These are phyloP conservation scores for Amphiprion clarkii DNA, from an alignment of 2,797 vertebrate genomes.

Conservation along the genomic window DNA sequence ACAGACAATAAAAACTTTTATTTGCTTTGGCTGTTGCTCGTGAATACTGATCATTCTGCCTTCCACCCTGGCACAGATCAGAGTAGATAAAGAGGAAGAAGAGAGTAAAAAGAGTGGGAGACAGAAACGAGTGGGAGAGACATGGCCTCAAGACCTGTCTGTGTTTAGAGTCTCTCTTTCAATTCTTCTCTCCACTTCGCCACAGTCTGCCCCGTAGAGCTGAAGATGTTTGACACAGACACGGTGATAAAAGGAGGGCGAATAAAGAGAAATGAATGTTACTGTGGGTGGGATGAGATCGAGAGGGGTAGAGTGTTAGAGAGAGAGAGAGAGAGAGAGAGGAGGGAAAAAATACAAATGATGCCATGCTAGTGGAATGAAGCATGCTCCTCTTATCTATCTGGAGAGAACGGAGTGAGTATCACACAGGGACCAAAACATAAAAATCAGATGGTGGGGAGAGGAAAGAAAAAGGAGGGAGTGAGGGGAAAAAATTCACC, in stretches of 20 bases:
- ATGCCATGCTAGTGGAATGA: conserved; percentile 70
- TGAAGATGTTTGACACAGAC: conserved; percentile 51
- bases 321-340: background rate
- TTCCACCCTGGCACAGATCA: conserved; percentile 37
- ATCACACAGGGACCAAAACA: conserved; percentile 68
- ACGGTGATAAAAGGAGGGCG: conserved; percentile 30
- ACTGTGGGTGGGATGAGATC: conserved; percentile 30
- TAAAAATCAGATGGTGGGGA: conserved; percentile 60
- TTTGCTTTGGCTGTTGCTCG: conserved; percentile 39
- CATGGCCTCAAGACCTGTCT: conserved; percentile 27
- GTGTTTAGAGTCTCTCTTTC: conserved; percentile 21
- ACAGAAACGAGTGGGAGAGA: conserved; percentile 14
- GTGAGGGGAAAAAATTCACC: conserved; percentile 3
- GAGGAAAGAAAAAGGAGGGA: conserved; percentile 11
- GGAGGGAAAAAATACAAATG: conserved; percentile 50
- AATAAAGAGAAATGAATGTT: conserved; percentile 51
- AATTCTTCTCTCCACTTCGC: conserved; percentile 21
- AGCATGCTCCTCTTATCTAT: conserved; percentile 66
- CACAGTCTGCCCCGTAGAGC: conserved; percentile 30
- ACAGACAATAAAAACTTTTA: conserved; percentile 14
- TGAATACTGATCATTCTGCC: conserved; percentile 38
- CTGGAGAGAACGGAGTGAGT: conserved; percentile 48
- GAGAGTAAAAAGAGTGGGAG: conserved; percentile 23
- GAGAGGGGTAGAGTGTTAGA: background rate
- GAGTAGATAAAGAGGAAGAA: conserved; percentile 23